Percentiles rank a stretch among this genome's conserved stretches.
These are phyloP conservation scores for Trinorchestia longiramus DNA, from an alignment of 1,140 invertebrate species.

Conservation along the genomic window DNA sequence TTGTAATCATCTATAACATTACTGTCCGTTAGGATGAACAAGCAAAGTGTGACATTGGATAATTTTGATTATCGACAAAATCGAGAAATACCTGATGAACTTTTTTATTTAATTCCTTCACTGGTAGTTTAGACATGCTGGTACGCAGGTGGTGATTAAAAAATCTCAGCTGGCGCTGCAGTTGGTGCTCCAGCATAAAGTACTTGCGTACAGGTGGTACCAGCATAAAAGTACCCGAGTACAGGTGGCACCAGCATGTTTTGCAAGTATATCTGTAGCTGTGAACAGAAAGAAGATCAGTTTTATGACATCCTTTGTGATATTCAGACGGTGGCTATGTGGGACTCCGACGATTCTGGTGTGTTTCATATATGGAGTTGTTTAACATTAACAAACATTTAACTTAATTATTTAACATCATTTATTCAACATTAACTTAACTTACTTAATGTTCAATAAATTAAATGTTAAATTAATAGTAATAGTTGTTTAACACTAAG, in stretches of 20 bases:
- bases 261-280: not conserved
- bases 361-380: not conserved
- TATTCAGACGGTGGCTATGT: not conserved
- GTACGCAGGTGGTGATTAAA: not conserved
- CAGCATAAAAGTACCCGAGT: not conserved
- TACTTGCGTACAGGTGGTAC: not conserved
- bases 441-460: too few relatives aligned
- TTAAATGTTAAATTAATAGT: too few relatives aligned
- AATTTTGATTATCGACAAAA: not conserved
- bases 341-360: conserved; percentile 17
- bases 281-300: not conserved
- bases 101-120: not conserved
- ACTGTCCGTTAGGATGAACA: too few relatives aligned
- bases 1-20: too few relatives aligned
- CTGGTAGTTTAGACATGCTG: not conserved
- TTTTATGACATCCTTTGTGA: not conserved
- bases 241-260: conserved; percentile 29
- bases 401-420: too few relatives aligned
- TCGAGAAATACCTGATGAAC: not conserved
- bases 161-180: conserved; percentile 3
- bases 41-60: too few relatives aligned
- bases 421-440: too few relatives aligned
- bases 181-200: not conserved
- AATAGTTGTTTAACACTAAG: too few relatives aligned
- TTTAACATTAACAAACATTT: not conserved